Evolutionary conservation across 1,140 invertebrate species (phyloP).

Genomic region (Drosophila varians): DNA sequence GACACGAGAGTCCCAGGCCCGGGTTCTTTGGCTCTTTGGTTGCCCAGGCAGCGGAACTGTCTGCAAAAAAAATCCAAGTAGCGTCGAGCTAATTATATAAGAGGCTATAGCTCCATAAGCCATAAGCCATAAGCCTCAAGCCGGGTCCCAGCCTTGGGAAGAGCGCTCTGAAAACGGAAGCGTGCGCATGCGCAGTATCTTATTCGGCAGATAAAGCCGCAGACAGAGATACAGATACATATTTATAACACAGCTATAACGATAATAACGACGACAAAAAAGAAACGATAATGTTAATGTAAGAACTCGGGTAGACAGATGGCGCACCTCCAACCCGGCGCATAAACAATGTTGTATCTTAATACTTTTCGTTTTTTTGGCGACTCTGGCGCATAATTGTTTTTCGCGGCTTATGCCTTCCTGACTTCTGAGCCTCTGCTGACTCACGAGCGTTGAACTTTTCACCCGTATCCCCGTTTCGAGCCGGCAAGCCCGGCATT

Average conservation of each 20-base stretch:
- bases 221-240: constrained; percentile 34
- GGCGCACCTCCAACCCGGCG: constrained; percentile 55
- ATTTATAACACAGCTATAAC: constrained; percentile 50
- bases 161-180: constrained; percentile 57
- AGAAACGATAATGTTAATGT: background rate
- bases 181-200: constrained; percentile 73
- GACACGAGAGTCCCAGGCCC: constrained; percentile 2
- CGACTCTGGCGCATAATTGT: constrained; percentile 67
- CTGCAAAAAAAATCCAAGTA: constrained; percentile 15
- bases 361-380: constrained; percentile 32
- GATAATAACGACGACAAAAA: constrained; percentile 52
- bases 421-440: constrained; percentile 33
- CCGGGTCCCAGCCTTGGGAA: constrained; percentile 39
- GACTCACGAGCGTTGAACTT: constrained; percentile 77
- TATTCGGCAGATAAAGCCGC: constrained; percentile 66
- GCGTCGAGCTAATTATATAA: constrained; percentile 62
- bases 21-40: constrained; percentile 5
- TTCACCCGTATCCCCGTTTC: constrained; percentile 61
- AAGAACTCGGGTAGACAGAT: constrained; percentile 16
- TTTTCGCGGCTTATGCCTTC: constrained; percentile 51
- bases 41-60: constrained; percentile 47
- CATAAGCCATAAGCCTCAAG: constrained; percentile 1
- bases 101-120: constrained; percentile 5
- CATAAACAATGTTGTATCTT: constrained; percentile 60
- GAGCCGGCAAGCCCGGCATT: background rate